Base-by-base conservation (phyloP, 2,888 invertebrate genomes). In the Drosophila leonis region DNA sequence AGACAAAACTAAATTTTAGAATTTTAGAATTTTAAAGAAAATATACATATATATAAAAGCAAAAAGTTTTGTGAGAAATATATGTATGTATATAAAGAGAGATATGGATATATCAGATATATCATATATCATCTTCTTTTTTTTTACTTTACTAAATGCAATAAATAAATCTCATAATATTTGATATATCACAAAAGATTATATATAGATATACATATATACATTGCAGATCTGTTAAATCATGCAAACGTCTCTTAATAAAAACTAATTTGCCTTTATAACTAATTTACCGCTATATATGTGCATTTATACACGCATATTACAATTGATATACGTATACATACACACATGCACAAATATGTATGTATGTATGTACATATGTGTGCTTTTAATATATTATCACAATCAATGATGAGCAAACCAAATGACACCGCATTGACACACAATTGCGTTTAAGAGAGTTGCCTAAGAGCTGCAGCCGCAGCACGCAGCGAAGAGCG, bases 341-440 rank as follows among this genome's bases (percentile, higher is more conserved):
- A 29, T 9, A 7, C 5, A 44, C 18, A 12, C 20, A 10, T 33
- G 49, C 29, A 15, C n/a, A 42, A 15, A 15, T 13, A 31, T 2
- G 15, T n/a, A 9, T 13, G 61, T 48, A 51, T 29, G 24, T 51
- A 2, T 13, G n/a, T 27, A 1, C n/a, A 10, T 37, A 42, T 41
- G 9, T 18, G 33, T 59, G 42, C 24, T 54, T 61, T 39, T 56
- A 65, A 61, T 41, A 55, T 35, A 63, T 44, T 61, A 60, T 61
- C 56, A 68, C 75, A 65, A 70, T 79, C 69, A 76, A 68, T 75
- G 74, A 52, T 51, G 79, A 78, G 64, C 60, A 35, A 51, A 41
- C 29, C 15, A 42, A 75, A 78, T 51, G 49, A 51, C 69, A 54
- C 46, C 79, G 75, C 75, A 79, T 55, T 55, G 48, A 57, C 37